These are phyloP conservation scores for Artibeus lituratus DNA, from an alignment of 2,797 vertebrate species.

Conservation along the genomic window DNA sequence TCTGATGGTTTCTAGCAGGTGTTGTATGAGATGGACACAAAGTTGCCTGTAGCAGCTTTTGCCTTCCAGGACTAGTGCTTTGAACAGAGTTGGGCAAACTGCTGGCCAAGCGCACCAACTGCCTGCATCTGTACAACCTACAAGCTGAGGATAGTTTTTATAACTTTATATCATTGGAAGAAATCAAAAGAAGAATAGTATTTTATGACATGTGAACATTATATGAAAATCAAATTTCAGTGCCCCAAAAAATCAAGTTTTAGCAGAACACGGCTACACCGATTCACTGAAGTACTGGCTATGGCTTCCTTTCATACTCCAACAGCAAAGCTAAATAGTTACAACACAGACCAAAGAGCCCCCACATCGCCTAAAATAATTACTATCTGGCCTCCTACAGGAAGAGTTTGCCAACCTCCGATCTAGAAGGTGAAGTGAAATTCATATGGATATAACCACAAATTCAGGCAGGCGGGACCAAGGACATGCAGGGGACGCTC, in stretches of 20 bases:
- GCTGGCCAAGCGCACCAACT: neutral
- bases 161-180: neutral
- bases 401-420: neutral
- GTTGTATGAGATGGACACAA: neutral
- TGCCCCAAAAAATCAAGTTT: neutral
- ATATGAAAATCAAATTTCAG: neutral
- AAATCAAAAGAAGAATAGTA: neutral
- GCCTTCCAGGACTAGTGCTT: neutral
- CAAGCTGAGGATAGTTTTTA: neutral
- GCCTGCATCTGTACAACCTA: neutral
- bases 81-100: neutral
- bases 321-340: neutral
- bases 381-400: neutral
- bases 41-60: neutral
- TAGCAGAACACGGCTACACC: neutral
- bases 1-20: neutral
- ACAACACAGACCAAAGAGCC: neutral
- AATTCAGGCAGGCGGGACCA: neutral
- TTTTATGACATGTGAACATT: neutral
- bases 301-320: neutral
- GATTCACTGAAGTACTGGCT: neutral
- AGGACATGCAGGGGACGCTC: neutral
- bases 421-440: neutral
- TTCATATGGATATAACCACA: neutral
- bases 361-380: neutral